Evolutionary conservation across 2,113 vertebrate genomes (phyloP), one percentile per base, ranked within the genome.

Genomic region (Turnix velox): DNA sequence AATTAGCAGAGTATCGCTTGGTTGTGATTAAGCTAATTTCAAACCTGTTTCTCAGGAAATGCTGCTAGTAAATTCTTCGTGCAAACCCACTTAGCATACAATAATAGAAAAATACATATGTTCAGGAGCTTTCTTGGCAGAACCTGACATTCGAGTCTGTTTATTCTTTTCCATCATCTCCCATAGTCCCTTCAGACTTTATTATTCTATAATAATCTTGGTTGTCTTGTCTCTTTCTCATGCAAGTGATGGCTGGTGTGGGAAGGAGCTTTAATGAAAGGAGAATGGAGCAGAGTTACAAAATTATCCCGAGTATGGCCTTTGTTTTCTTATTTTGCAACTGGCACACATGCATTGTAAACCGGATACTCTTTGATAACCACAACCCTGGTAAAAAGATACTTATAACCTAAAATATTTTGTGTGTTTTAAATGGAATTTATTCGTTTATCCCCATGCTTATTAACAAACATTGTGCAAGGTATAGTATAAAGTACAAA

Each of bases 31-130:
- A 91, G 25, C 39, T 91, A 4, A 59, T 88, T 88, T 91, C 87
- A 93, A 93, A 96, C 92, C 72, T 91, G 90, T 54, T 95, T 63
- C 46, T 96, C 93, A 93, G 85, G 92, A 96, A 95, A 90, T 66
- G 42, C 42, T n/a, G 12, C 49, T 69, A 39, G 46, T 83, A 39
- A 89, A 91, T 90, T 85, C 75, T 93, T 94, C 3, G 5, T 45
- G 45, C 4, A 2, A 94, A 90, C 54, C 42, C 59, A 66, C 73
- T 88, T 66, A 85, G 49, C 42, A 73, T 54, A 77, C 33, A 90
- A 83, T 80, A 95, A 87, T 5, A 85, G 57, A 89, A 88, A 95
- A 90, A 85, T 43, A 69, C 82, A 63, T 91, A 94, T 54, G 49
- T 90, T 93, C 87, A 85, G 82, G 87, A 85, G 67, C 45, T 58